These are phyloP conservation scores for Antrozous pallidus DNA, from an alignment of 2,797 vertebrate species.

Conservation along the genomic window DNA sequence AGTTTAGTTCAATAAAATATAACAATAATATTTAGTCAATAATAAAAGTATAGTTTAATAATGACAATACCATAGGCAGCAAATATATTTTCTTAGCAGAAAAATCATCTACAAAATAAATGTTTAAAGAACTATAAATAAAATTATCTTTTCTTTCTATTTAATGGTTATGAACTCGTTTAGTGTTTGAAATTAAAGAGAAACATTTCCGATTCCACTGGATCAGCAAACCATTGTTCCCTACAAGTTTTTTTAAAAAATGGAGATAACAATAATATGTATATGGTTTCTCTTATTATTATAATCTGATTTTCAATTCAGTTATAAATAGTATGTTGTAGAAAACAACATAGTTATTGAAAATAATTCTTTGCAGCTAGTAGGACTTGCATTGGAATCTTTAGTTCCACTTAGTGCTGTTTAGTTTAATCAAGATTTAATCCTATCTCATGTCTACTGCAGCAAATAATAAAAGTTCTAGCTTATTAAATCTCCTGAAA, in stretches of 20 bases:
- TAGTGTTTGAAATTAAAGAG: background rate
- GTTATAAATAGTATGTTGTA: background rate
- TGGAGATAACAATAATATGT: background rate
- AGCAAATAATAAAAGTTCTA: background rate
- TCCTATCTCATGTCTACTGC: background rate
- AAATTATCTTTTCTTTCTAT: background rate
- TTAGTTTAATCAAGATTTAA: background rate
- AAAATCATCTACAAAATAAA: background rate
- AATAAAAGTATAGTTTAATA: background rate
- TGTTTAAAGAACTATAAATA: background rate
- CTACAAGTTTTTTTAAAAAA: background rate
- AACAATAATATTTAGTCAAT: background rate
- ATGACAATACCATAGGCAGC: background rate
- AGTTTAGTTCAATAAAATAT: background rate
- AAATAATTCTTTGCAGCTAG: background rate
- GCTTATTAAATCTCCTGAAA: background rate
- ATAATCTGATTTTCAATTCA: conserved; percentile 10
- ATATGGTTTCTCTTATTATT: background rate
- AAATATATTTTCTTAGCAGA: background rate
- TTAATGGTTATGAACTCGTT: background rate
- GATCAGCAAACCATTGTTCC: background rate
- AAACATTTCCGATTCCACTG: background rate
- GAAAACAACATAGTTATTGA: background rate
- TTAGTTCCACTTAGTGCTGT: background rate
- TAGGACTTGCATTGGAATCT: background rate